phyloP scores from a whole-genome alignment of 2,888 invertebrate genomes.

The Odontomyia ornata region DNA sequence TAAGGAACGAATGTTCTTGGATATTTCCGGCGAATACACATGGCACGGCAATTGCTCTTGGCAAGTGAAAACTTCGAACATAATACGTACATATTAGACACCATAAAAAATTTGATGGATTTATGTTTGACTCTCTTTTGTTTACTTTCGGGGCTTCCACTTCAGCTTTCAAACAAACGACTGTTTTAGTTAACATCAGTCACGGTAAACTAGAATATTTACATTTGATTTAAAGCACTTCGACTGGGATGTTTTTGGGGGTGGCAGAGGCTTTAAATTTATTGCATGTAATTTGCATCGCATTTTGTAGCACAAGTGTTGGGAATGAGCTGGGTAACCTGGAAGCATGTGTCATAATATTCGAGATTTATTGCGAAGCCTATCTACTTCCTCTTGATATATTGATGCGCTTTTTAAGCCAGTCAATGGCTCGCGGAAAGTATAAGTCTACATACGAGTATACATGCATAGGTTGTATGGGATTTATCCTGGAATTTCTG shows the following conservation, averaged over 20 bases:
- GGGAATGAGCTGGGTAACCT: too few species aligned
- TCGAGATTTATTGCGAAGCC: too few species aligned
- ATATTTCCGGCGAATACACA: not conserved
- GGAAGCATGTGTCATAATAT: too few species aligned
- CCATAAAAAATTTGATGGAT: conserved; percentile 13
- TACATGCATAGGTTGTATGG: too few species aligned
- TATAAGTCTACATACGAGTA: too few species aligned
- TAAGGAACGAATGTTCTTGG: not conserved
- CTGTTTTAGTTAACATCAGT: not conserved
- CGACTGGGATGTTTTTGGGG: not conserved
- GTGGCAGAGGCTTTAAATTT: not conserved
- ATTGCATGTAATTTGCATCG: too few species aligned
- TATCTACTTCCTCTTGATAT: too few species aligned
- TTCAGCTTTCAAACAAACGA: not conserved
- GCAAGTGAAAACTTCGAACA: not conserved
- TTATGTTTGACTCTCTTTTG: not conserved
- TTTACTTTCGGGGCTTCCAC: not conserved
- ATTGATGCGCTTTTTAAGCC: too few species aligned
- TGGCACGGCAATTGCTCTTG: not conserved
- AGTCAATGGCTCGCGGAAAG: too few species aligned
- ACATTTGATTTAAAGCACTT: not conserved
- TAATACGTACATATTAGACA: not conserved
- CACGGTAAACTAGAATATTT: not conserved
- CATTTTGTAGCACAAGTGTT: too few species aligned
- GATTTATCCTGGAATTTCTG: too few species aligned